Evolutionary conservation across 1,140 invertebrate genomes (phyloP), one percentile per base, ranked within the genome.

Genomic region (Sitodiplosis mosellana): DNA sequence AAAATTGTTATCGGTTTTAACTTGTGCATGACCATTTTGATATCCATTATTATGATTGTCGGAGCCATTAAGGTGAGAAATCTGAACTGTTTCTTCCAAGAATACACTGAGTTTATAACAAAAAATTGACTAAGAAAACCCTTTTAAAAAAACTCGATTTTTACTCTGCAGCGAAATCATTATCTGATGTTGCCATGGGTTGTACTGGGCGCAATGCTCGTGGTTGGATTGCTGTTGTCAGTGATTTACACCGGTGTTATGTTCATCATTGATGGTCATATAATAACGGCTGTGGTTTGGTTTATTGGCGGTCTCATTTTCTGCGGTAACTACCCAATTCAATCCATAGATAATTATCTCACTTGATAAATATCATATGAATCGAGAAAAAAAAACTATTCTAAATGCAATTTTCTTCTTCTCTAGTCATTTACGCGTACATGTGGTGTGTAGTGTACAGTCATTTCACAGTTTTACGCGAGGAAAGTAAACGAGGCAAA

Each of bases 111-210:
- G 8, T 8, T n/a, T 36, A 8, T n/a, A 36, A 36, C 34, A 18
- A 15, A 20, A 15, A 18, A 14, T 15, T 45, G 22, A 45, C 11
- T 14, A 46, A 4, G 15, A 2, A 21, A 17, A 20, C 7, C 18
- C 27, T 22, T 33, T 17, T 47, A 18, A 45, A 38, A 11, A 44
- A 34, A 38, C 22, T 37, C 6, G 20, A 49, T 45, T 57, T 56
- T 49, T 41, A 51, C 49, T 70, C 72, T n/a, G 6, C 63, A 87
- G 83, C 70, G 75, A 58, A 81, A 83, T 54, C 80, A 78, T 50
- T 83, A 77, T 62, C 62, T 84, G 51, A 84, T 87, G 82, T 66
- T 85, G 18, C 83, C 83, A 22, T 87, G 81, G 80, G 80, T 87
- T 14, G 72, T 83, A 20, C 64, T 86, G 19, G 81, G 80, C 0